phyloP scores from a whole-genome alignment of 2,797 vertebrate genomes.

The Sparidentex hasta region DNA sequence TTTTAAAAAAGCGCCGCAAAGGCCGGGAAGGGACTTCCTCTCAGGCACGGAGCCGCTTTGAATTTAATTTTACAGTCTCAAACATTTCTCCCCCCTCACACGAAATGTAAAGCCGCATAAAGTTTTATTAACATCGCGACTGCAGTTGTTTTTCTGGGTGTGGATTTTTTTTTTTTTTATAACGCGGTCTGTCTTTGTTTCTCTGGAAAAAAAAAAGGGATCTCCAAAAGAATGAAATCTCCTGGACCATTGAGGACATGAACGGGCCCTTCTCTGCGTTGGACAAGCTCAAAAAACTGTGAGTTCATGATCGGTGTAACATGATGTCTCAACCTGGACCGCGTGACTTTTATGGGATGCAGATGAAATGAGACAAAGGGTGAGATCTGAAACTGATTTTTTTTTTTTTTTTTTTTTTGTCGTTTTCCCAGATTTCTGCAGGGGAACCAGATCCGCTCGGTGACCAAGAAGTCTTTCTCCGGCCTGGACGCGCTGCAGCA shows the following conservation, averaged over 20 bases:
- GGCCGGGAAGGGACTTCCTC: constrained; percentile 63
- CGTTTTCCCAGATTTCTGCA: constrained; percentile 89
- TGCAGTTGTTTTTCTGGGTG: constrained; percentile 68
- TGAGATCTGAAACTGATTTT: constrained; percentile 32
- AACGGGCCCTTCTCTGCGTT: constrained; percentile 96
- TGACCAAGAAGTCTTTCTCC: constrained; percentile 98
- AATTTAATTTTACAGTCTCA: constrained; percentile 58
- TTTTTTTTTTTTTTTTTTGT: neutral
- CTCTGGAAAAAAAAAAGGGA: constrained; percentile 82
- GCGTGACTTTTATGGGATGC: neutral
- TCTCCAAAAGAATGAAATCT: constrained; percentile 97
- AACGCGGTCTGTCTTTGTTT: constrained; percentile 59
- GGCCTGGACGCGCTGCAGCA: constrained; percentile 94
- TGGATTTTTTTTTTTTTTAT: constrained; percentile 70
- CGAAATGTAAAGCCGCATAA: constrained; percentile 48
- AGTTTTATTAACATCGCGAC: constrained; percentile 64
- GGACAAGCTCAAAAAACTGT: constrained; percentile 93
- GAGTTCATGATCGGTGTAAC: constrained; percentile 73
- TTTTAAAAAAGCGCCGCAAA: constrained; percentile 67
- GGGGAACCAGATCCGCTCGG: constrained; percentile 95
- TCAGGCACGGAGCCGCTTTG: constrained; percentile 47
- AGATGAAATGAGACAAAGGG: neutral
- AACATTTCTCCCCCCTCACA: constrained; percentile 35
- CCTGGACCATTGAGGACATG: constrained; percentile 99
- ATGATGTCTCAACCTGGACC: neutral